Evolutionary conservation across 2,113 vertebrate genomes (phyloP).

Genomic region (Glaucomys volans): DNA sequence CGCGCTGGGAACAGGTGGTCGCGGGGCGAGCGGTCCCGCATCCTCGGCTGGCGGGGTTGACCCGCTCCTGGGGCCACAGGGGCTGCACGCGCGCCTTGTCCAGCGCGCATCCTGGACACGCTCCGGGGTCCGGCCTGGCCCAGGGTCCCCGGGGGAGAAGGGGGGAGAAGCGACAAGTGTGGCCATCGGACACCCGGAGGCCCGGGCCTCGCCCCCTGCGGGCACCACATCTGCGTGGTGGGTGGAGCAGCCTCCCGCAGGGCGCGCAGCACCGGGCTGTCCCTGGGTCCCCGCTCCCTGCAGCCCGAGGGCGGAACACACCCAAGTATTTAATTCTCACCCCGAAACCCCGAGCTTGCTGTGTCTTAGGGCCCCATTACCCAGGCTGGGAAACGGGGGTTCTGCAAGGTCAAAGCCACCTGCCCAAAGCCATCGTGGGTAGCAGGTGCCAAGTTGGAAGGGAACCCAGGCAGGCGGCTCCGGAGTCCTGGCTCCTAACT

Average conservation of each 20-base stretch:
- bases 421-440: background rate
- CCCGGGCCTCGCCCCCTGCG: no score
- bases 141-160: background rate
- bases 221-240: no score
- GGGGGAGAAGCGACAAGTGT: background rate
- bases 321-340: background rate
- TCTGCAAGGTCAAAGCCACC: background rate
- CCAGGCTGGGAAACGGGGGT: background rate
- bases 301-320: background rate
- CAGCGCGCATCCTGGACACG: no score
- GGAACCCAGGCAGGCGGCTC: no score
- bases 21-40: background rate
- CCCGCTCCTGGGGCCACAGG: no score
- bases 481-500: background rate
- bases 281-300: background rate
- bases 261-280: no score
- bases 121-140: background rate
- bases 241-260: no score
- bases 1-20: constrained; percentile 50
- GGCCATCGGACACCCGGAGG: background rate
- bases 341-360: background rate
- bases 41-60: background rate
- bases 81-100: background rate
- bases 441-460: background rate
- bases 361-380: background rate